phyloP scores from a whole-genome alignment of 2,797 vertebrate genomes.

The Sardinella longiceps region DNA sequence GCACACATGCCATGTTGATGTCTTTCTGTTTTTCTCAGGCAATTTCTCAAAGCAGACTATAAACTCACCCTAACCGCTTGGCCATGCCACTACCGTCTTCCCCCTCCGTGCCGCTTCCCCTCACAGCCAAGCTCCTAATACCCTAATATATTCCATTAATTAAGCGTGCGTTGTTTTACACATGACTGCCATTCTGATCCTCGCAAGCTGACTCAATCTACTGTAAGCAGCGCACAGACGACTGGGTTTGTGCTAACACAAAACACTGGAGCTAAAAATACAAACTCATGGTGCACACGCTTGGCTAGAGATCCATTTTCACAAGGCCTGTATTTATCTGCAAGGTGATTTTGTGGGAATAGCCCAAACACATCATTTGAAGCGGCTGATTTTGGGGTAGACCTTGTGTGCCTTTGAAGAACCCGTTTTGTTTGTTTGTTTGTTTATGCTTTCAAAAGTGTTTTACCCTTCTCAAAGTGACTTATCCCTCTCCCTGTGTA shows the following conservation, averaged over 20 bases:
- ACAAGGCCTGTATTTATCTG: neutral
- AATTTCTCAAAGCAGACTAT: neutral
- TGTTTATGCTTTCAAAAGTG: neutral
- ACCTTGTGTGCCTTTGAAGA: neutral
- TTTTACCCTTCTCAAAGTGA: neutral
- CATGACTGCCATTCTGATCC: conserved; percentile 67
- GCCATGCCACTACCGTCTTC: neutral
- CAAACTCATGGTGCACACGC: neutral
- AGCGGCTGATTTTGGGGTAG: neutral
- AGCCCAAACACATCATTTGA: neutral
- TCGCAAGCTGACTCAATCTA: conserved; percentile 64
- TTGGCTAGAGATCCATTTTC: neutral
- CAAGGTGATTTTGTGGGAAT: neutral
- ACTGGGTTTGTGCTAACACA: neutral
- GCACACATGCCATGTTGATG: neutral
- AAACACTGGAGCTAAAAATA: conserved; percentile 13
- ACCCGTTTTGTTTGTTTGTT: neutral
- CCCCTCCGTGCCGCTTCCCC: neutral
- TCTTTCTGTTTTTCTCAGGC: neutral
- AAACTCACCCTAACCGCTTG: neutral
- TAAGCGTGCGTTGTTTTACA: conserved; percentile 67
- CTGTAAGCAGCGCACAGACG: conserved; percentile 38
- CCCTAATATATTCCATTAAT: conserved; percentile 57
- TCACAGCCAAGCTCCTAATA: conserved; percentile 32
- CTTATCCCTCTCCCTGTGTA: neutral